Percentiles rank a stretch among this genome's conserved stretches.
These are phyloP conservation scores for Pseudeuparius sepicola DNA, from an alignment of 2,888 invertebrate genomes.

Conservation along the genomic window DNA sequence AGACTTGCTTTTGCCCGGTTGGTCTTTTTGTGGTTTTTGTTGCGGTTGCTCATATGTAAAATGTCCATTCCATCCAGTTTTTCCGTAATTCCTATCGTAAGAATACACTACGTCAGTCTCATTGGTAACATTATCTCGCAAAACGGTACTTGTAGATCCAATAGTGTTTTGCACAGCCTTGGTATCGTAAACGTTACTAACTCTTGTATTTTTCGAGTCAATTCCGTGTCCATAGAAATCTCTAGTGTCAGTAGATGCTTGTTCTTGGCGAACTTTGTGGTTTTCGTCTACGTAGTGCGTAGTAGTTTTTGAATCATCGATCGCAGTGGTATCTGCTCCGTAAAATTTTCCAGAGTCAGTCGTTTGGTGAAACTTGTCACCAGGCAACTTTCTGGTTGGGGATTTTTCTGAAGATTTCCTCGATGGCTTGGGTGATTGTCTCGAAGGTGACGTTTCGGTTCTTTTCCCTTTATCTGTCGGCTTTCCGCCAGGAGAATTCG, in stretches of 20 bases:
- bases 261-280: slow-evolving; percentile 25
- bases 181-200: slow-evolving; percentile 33
- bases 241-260: slow-evolving; percentile 19
- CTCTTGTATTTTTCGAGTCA: slow-evolving; percentile 28
- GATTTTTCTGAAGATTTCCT: too few species aligned
- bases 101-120: slow-evolving; percentile 33
- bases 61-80: slow-evolving; percentile 36
- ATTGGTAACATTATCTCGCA: slow-evolving; percentile 42
- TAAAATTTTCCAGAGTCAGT: slow-evolving; percentile 33
- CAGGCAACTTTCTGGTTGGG: too few species aligned
- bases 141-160: slow-evolving; percentile 38
- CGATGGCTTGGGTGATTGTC: too few species aligned
- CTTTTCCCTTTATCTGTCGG: too few species aligned
- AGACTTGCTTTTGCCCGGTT: slow-evolving; percentile 10
- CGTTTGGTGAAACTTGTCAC: slow-evolving; percentile 22
- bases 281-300: slow-evolving; percentile 13
- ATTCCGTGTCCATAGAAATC: slow-evolving; percentile 11
- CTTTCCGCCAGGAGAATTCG: too few species aligned
- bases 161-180: slow-evolving; percentile 34
- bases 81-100: slow-evolving; percentile 35
- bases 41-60: slow-evolving; percentile 31
- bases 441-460: too few species aligned
- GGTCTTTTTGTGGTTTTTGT: not conserved
- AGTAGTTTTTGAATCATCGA: slow-evolving; percentile 15
- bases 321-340: slow-evolving; percentile 17